Evolutionary conservation across 2,797 vertebrate species (phyloP), one percentile per base, ranked within the genome.

Genomic region (Sebastes minor): DNA sequence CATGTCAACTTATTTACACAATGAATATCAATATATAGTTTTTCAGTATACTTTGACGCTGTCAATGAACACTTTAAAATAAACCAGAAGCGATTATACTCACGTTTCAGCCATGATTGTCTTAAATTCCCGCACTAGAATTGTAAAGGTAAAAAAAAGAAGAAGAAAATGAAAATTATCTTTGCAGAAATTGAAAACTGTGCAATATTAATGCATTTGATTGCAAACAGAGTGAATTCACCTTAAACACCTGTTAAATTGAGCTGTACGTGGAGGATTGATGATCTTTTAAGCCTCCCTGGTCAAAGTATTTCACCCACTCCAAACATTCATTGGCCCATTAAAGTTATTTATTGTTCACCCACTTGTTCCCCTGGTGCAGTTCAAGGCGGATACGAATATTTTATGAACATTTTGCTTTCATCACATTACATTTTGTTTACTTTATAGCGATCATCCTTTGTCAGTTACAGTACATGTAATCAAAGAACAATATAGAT

Each of bases 31-130:
- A 33, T 6, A 13, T 1, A 42, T 8, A n/a, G 1, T 61, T 73
- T 35, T 9, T 30, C 4, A 46, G 2, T 20, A 60, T 66, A 52
- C 2, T 71, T 61, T 66, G 9, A 52, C 13, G 9, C 3, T 64
- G 28, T 70, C 20, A 66, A 16, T 75, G 9, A 66, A 28, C 4
- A 69, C 7, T 53, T 55, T 1, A 25, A 76, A 65, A 53, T 11
- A 49, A 70, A 63, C 1, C 12, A 69, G 59, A 80, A 65, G 10
- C 14, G 27, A 66, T 22, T 22, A 80, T 83, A 95, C 92, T 93
- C 86, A 95, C 93, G 49, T 72, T 1, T 94, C 93, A 64, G 89
- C 81, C 92, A 94, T 94, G 84, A 22, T 76, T 83, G 71, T 56
- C 22, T 76, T 65, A 12, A 64, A 80, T 28, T 55, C 57, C 16